phyloP scores from a whole-genome alignment of 2,888 invertebrate genomes.

The Orthonychiurus folsomi region DNA sequence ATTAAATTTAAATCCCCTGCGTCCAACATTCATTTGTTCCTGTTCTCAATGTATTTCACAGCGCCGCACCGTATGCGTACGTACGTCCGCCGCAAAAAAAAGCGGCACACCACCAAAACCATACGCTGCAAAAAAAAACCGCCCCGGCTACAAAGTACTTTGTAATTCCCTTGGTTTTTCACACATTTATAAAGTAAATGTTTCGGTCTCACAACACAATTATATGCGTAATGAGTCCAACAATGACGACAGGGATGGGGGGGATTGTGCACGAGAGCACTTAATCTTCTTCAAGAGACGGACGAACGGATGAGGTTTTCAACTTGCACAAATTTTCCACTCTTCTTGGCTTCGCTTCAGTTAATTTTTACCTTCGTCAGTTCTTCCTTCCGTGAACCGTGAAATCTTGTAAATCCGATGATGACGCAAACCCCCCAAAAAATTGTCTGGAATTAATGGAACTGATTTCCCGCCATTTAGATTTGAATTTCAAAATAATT shows the following conservation, averaged over 20 bases:
- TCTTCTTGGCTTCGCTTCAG: neutral
- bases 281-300: neutral
- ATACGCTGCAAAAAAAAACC: neutral
- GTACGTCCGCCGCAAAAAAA: neutral
- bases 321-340: neutral
- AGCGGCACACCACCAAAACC: no score
- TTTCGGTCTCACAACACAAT: neutral
- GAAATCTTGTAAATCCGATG: neutral
- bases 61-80: neutral
- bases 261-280: neutral
- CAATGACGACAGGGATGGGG: no score
- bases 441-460: no score
- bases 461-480: no score
- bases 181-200: neutral
- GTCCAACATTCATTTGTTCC: neutral
- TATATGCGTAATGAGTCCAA: no score
- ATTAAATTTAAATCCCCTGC: neutral
- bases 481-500: neutral
- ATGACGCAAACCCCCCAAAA: neutral
- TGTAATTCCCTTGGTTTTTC: neutral
- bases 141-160: neutral
- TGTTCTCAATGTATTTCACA: neutral
- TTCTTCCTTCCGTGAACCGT: neutral
- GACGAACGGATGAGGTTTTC: neutral
- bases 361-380: neutral